A percentile compares a stretch with the other conserved stretches of the same genome.
phyloP scores from a whole-genome alignment of 2,888 invertebrate species.

The Nomada fabriciana region DNA sequence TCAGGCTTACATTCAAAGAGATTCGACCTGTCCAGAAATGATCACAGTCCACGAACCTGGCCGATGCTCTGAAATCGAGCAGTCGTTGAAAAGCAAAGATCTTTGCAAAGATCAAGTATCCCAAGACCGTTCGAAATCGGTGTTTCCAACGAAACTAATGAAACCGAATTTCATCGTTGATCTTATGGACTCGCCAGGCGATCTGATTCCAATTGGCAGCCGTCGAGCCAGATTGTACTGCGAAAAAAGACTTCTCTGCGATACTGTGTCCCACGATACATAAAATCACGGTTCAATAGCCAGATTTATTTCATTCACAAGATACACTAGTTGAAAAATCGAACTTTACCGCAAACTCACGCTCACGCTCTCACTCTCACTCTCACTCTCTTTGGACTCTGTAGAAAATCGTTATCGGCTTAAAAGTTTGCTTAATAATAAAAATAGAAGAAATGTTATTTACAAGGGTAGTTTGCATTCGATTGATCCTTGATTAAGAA shows the following conservation, averaged over 20 bases:
- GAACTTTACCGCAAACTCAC: neutral
- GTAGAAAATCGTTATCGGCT: slow-evolving; percentile 12
- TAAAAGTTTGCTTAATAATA: slow-evolving; percentile 33
- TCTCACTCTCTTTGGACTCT: slow-evolving; percentile 46
- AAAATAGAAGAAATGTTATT: slow-evolving; percentile 44
- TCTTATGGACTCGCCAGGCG: slow-evolving; percentile 85
- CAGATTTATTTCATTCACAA: slow-evolving; percentile 27
- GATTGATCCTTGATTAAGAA: neutral
- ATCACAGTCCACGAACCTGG: slow-evolving; percentile 1
- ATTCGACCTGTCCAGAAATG: slow-evolving; percentile 24
- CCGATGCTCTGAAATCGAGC: neutral
- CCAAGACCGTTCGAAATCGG: slow-evolving; percentile 15
- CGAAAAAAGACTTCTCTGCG: slow-evolving; percentile 26
- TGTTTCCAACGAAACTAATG: slow-evolving; percentile 86
- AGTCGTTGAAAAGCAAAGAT: neutral
- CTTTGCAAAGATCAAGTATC: neutral
- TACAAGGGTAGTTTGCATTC: slow-evolving; percentile 30
- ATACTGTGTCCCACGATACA: slow-evolving; percentile 22
- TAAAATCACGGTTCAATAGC: neutral
- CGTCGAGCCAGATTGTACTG: slow-evolving; percentile 83
- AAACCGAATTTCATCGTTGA: slow-evolving; percentile 88
- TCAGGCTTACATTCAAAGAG: slow-evolving; percentile 9
- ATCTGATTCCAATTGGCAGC: slow-evolving; percentile 83
- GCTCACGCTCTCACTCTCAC: neutral
- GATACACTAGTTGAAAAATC: slow-evolving; percentile 17